Evolutionary conservation across 2,797 vertebrate species (phyloP), one percentile per base, ranked within the genome.

Genomic region (Tokudaia tokunoshimensis): DNA sequence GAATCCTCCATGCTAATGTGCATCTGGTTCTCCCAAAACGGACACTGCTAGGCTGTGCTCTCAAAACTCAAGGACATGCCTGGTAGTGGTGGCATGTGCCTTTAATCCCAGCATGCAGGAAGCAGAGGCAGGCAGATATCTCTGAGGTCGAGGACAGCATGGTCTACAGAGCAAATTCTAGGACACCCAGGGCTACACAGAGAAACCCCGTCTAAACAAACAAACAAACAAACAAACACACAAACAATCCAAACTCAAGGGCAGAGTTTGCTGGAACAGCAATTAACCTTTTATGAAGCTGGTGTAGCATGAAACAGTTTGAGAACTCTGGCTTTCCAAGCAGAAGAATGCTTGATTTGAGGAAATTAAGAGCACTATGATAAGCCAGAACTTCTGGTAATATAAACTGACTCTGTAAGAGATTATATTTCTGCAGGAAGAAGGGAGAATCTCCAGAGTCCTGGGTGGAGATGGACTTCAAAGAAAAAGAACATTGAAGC

Each of bases 21-120:
- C 14, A 80, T 76, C 88, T 44, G 67, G 41, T 72, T 94, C 17
- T 89, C 75, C 81, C 55, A 89, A 94, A 89, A 57, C 24, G 63
- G 31, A 67, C 52, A 15, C 22, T 65, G 20, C 4, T 34, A 24
- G 37, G 47, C 55, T n/a, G 4, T 6, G 6, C 67, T 94, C 55
- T 79, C 84, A 44, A 63, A 94, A 85, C 44, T 37, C 83, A 86
- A 29, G 44, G 89, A 89, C 81, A 89, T 44, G 41, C 24, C 41
- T 6, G 0, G 22, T 14, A 44, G 22, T 44, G 74, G 37, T 14
- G 37, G 41, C 41, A 13, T 22, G 19, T 3, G 41, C 74, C 74
- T 75, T 75, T 44, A 75, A 44, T 44, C 74, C 22, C 22, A 41
- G 74, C 37, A 44, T 4, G 1, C 2, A 4, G 19, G 41, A 44